Base-by-base conservation (phyloP, 2,888 invertebrate species). In the Marronus borbonicus region DNA sequence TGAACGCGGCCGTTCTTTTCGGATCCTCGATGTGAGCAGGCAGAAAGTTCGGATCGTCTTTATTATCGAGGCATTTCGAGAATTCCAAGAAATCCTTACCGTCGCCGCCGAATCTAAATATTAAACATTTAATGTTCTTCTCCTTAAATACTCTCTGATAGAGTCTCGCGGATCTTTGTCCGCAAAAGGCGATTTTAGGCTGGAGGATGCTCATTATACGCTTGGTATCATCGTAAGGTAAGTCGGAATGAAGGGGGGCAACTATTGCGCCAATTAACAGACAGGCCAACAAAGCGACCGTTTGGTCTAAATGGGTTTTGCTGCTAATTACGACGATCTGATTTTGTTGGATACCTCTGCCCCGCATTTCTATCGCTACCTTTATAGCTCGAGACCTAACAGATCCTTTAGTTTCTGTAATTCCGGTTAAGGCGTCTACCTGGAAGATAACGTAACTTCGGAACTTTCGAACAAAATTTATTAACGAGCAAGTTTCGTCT, bases 171-270 rank as follows among this genome's bases (percentile, higher is more conserved):
- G 84, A 81, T 72, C 87, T 81, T 0, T 82, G 76, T 65, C 87
- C 87, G 66, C 86, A 86, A 79, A 88, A 88, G 31, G 84, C 83
- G 77, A 88, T 83, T 77, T 85, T 86, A 2, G 88, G 88, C 76
- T 85, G 85, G 4, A 87, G 77, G 70, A 82, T 82, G 12, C 78
- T 80, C 2, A 87, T 77, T 3, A 84, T 24, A 0, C 77, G 76
- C n/a, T 82, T 77, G 49, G 83, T 83, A 68, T 87, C 86, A 10
- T 76, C 81, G 76, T 82, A 80, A 8, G 83, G 79, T 12, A 83
- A 75, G 44, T 86, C 84, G 4, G 84, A 82, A 76, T 85, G 84
- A 3, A 88, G 12, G 0, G 87, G 86, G 5, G 86, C 85, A 10
- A 87, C 83, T n/a, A 86, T 85, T 0, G 86, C 85, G 0, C 86